Conservation (phyloP, 2,797 vertebrate genomes). For the Brachyalestes nurse region DNA sequence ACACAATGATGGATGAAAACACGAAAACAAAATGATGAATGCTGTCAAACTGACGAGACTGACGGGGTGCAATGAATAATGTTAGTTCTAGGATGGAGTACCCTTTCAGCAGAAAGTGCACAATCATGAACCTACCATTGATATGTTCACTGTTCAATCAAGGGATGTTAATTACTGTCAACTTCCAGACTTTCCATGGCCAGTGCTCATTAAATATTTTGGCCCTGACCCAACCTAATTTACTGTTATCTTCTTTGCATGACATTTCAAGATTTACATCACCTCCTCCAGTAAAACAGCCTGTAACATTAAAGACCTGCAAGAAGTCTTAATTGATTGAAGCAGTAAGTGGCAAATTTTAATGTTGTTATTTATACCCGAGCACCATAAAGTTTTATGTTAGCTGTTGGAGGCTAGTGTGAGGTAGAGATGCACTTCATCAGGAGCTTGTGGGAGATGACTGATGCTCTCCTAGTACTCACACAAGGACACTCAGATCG, state of each 20-base stretch:
- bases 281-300: neutral
- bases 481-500: constrained; percentile 22
- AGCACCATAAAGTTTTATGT: constrained; percentile 9
- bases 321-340: neutral
- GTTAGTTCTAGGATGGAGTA: too few species aligned
- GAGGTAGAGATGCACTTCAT: neutral
- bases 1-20: too few species aligned
- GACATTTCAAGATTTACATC: constrained; percentile 16
- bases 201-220: neutral
- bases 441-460: constrained; percentile 8
- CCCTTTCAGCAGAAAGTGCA: neutral
- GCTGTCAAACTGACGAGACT: too few species aligned
- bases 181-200: neutral
- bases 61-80: too few species aligned
- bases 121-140: neutral
- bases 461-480: constrained; percentile 5
- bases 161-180: constrained; percentile 1
- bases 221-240: neutral
- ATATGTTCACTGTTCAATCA: neutral
- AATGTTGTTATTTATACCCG: constrained; percentile 33
- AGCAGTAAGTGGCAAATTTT: constrained; percentile 17
- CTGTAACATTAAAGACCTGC: neutral
- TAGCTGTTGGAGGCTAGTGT: neutral
- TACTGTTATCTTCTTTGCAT: constrained; percentile 10
- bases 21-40: too few species aligned